Evolutionary conservation across 2,113 vertebrate species (phyloP), one percentile per base, ranked within the genome.

Genomic region (Pardalotus punctatus): DNA sequence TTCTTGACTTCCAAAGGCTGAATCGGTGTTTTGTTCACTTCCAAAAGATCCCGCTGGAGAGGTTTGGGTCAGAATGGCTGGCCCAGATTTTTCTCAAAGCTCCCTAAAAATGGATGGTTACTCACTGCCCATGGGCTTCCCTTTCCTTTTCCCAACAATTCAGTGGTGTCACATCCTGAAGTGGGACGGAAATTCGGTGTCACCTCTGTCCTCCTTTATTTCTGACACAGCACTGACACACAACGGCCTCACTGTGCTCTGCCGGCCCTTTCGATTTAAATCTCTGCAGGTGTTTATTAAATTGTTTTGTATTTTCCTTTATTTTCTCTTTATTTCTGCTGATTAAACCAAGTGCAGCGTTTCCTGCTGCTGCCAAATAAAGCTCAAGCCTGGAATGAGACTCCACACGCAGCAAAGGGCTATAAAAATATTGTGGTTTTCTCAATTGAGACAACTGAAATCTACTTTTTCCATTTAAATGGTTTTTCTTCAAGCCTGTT

Each of bases 61-160:
- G 12, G 14, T 3, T n/a, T 17, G 19, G 48, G 33, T 50, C 7
- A 0, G 45, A 40, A 33, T 16, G 73, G 27, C 40, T 17, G 53
- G 18, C 40, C 4, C 25, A 58, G 12, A 3, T 28, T 72, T 48
- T 23, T 23, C 14, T 13, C 2, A 25, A 33, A 35, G 61, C 70
- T 71, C 61, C 28, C 81, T 60, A 40, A 57, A 76, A 86, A 13
- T 3, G 29, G 62, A 27, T 1, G 10, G 36, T 95, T 95, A 69
- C 88, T 95, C 95, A 77, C 13, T 58, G 69, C 57, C 50, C 42
- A 90, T 93, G 93, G 60, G 89, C 66, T 97, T 96, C 96, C 96
- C 81, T 66, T 97, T 97, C 95, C 95, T 96, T 5, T 77, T n/a
- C 17, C 82, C 87, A 90, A 58, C 94, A 96, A 90, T 83, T 66